These are phyloP conservation scores for human DNA, from an alignment of 2,113 vertebrate genomes.

Conservation along the genomic window DNA sequence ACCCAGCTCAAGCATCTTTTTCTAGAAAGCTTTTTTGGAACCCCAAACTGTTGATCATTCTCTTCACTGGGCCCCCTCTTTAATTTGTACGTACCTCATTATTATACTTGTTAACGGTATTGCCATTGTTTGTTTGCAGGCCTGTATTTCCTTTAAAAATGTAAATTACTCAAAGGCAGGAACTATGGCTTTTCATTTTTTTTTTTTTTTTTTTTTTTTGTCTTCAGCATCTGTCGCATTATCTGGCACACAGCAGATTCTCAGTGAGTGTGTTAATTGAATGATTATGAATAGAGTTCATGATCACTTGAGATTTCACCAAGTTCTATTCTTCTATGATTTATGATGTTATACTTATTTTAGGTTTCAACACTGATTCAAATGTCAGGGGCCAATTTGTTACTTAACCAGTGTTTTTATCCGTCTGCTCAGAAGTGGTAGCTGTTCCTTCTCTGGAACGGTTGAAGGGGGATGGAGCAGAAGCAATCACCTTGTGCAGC, in stretches of 20 bases:
- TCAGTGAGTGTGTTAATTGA: neutral
- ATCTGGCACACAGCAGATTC: neutral
- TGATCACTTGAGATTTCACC: neutral
- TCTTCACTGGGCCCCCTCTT: neutral
- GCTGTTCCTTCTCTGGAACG: neutral
- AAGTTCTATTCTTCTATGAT: neutral
- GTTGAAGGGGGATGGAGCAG: neutral
- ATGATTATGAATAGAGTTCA: neutral
- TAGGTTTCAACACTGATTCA: neutral
- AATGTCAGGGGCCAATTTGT: neutral
- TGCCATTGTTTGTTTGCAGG: neutral
- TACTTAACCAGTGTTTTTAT: neutral
- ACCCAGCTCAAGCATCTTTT: neutral
- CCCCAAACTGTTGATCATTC: neutral
- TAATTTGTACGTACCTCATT: neutral
- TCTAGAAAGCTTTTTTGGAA: neutral
- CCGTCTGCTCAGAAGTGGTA: neutral
- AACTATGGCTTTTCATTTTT: neutral
- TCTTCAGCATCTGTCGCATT: neutral
- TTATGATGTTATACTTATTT: conserved; percentile 3
- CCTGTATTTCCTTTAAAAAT: neutral
- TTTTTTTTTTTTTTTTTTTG: neutral
- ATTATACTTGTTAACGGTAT: neutral
- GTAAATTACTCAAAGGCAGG: neutral
- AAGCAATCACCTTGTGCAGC: neutral